These are phyloP conservation scores for Papilio dardanus DNA, from an alignment of 1,140 invertebrate species.

Conservation along the genomic window DNA sequence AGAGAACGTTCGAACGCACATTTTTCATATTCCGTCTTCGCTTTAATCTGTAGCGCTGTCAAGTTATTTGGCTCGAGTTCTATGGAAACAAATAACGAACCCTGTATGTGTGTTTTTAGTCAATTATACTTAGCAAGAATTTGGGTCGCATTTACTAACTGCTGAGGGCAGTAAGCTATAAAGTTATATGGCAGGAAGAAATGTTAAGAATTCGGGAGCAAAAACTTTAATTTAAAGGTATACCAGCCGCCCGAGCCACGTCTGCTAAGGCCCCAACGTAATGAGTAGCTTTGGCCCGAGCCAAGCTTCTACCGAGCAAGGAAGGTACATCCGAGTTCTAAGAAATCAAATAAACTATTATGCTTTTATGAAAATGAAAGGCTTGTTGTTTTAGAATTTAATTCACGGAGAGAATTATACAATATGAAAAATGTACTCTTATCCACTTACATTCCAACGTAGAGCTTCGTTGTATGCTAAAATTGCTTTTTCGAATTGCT, in stretches of 20 bases:
- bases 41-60: conserved; percentile 67
- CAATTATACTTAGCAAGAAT: neutral
- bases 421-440: neutral
- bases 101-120: conserved; percentile 17
- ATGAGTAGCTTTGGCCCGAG: conserved; percentile 67
- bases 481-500: conserved; percentile 75
- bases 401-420: neutral
- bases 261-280: conserved; percentile 67
- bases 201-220: too few species aligned
- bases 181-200: too few species aligned
- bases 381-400: too few species aligned
- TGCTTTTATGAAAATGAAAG: too few species aligned
- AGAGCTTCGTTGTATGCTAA: conserved; percentile 74
- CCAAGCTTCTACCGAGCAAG: conserved; percentile 68
- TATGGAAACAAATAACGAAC: conserved; percentile 44
- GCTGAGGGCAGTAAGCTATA: too few species aligned
- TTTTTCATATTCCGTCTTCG: conserved; percentile 74
- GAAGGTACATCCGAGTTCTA: conserved; percentile 66
- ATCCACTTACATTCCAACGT: conserved; percentile 70
- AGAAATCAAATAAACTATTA: conserved; percentile 33
- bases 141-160: too few species aligned
- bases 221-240: conserved; percentile 2
- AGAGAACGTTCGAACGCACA: conserved; percentile 70
- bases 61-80: conserved; percentile 71
- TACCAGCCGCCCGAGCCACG: conserved; percentile 64